phyloP scores from a whole-genome alignment of 2,888 invertebrate species.

The Drosophila nr. medialis region DNA sequence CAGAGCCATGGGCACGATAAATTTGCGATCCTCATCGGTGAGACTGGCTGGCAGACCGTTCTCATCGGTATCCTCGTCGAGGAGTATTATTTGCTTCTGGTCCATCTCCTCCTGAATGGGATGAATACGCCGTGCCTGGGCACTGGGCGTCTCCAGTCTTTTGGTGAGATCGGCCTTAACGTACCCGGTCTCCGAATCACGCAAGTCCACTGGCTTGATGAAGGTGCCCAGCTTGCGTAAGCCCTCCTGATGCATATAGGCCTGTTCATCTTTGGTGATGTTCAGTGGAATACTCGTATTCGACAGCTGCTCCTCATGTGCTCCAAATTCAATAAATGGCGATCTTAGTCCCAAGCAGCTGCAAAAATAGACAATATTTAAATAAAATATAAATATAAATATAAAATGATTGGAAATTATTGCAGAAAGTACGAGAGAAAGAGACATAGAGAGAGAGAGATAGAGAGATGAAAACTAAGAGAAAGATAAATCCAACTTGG shows the following conservation, averaged over 20 bases:
- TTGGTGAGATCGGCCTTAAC: conserved; percentile 83
- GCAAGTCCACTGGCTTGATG: conserved; percentile 83
- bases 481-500: background rate
- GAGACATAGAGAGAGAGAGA: no score
- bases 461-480: no score
- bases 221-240: conserved; percentile 83
- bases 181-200: conserved; percentile 83
- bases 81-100: conserved; percentile 83
- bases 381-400: no score
- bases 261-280: conserved; percentile 84
- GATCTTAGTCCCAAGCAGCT: conserved; percentile 84
- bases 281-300: conserved; percentile 84
- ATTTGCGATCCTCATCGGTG: conserved; percentile 84
- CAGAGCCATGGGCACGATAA: conserved; percentile 84
- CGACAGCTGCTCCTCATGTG: conserved; percentile 82
- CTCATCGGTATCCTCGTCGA: conserved; percentile 84
- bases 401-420: no score
- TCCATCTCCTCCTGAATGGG: conserved; percentile 84
- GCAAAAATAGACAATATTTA: conserved; percentile 15
- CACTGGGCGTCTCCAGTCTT: conserved; percentile 69
- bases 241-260: conserved; percentile 84
- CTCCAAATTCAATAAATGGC: conserved; percentile 84
- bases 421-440: no score
- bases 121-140: conserved; percentile 74
- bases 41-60: conserved; percentile 83